These are phyloP conservation scores for Drymonia ruficornis DNA, from an alignment of 2,888 invertebrate species.

Conservation along the genomic window DNA sequence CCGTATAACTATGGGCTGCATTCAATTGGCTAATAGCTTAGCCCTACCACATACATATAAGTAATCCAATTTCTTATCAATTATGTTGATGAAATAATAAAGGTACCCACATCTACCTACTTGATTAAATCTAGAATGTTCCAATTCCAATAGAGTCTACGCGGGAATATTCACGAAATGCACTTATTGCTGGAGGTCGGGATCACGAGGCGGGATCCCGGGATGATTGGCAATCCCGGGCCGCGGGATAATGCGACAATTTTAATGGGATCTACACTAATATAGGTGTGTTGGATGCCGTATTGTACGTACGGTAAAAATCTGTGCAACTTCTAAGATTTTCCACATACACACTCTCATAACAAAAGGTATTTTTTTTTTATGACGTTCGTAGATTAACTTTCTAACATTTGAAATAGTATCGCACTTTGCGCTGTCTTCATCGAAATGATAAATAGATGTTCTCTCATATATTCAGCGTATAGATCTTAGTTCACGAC, in stretches of 20 bases:
- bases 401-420: too few relatives aligned
- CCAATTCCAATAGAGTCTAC: slow-evolving; percentile 34
- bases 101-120: background rate
- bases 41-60: too few relatives aligned
- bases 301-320: background rate
- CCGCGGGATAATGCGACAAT: slow-evolving; percentile 61
- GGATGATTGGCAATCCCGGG: slow-evolving; percentile 71
- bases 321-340: background rate
- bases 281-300: slow-evolving; percentile 26
- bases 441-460: too few relatives aligned
- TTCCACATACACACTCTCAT: background rate
- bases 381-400: too few relatives aligned
- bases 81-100: background rate
- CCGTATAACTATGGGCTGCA: too few relatives aligned
- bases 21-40: too few relatives aligned
- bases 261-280: slow-evolving; percentile 50
- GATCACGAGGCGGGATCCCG: slow-evolving; percentile 61
- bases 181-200: slow-evolving; percentile 55
- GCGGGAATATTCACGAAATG: slow-evolving; percentile 48
- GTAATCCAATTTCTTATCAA: too few relatives aligned
- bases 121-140: slow-evolving; percentile 26
- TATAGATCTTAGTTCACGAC: too few relatives aligned
- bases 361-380: too few relatives aligned
- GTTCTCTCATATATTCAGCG: too few relatives aligned
- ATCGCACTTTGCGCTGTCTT: too few relatives aligned